These are phyloP conservation scores for Odontophorus gujanensis DNA, from an alignment of 2,113 vertebrate genomes.

Conservation along the genomic window DNA sequence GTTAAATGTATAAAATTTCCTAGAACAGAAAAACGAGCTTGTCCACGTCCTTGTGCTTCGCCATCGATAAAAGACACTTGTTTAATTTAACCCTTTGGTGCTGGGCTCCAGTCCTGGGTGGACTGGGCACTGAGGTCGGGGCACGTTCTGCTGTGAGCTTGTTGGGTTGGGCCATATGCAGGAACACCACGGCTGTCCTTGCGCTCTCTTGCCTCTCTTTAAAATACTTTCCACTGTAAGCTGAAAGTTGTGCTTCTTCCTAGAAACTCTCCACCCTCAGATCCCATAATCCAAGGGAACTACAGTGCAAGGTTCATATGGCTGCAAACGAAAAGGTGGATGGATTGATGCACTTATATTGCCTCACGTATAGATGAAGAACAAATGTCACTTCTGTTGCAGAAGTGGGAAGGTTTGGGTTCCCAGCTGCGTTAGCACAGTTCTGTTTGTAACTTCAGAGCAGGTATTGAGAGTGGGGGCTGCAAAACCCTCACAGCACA, in stretches of 20 bases:
- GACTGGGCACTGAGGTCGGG: background rate
- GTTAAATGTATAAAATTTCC: background rate
- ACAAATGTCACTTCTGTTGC: background rate
- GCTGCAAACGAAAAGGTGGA: background rate
- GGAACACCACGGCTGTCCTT: background rate
- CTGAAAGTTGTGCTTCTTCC: background rate
- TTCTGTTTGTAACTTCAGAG: background rate
- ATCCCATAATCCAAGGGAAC: background rate
- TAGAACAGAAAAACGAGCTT: background rate
- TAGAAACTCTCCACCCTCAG: background rate
- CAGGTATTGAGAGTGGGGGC: background rate
- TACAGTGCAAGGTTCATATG: background rate
- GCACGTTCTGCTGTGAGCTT: background rate
- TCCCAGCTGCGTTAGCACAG: background rate
- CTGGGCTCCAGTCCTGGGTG: background rate
- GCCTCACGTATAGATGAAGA: background rate
- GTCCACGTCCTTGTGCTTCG: fast-evolving
- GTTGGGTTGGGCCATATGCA: background rate
- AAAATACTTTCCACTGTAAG: background rate
- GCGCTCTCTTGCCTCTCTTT: background rate
- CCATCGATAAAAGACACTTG: background rate
- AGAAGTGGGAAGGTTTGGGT: background rate
- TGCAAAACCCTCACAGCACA: background rate
- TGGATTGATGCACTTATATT: background rate
- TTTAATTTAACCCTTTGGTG: background rate